These are phyloP conservation scores for Drosophila bunnanda DNA, from an alignment of 2,888 invertebrate species.

Conservation along the genomic window DNA sequence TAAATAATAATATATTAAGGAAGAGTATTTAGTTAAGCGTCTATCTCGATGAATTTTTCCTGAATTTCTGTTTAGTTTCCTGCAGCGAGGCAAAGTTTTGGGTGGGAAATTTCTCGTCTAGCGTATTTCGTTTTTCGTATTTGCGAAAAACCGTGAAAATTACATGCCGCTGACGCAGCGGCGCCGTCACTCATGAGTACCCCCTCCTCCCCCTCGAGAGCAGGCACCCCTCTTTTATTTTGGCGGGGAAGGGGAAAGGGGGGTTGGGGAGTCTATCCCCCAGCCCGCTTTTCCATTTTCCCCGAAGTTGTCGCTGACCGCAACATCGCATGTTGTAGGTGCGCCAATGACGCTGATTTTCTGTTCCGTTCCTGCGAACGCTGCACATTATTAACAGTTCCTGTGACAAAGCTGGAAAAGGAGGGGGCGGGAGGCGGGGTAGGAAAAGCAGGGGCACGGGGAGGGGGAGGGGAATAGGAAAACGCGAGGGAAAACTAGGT, in stretches of 20 bases:
- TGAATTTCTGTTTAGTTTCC: constrained; percentile 18
- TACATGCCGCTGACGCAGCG: constrained; percentile 77
- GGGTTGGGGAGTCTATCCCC: neutral
- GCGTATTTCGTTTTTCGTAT: constrained; percentile 67
- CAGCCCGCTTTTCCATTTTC: constrained; percentile 36
- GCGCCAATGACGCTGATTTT: constrained; percentile 83
- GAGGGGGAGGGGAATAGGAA: neutral
- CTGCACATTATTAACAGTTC: constrained; percentile 81
- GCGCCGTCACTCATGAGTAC: constrained; percentile 69
- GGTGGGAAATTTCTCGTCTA: constrained; percentile 53
- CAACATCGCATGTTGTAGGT: constrained; percentile 83
- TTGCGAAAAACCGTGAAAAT: constrained; percentile 72
- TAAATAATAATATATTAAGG: no score
- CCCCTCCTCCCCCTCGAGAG: neutral
- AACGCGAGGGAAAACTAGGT: constrained; percentile 3
- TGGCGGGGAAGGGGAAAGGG: no score
- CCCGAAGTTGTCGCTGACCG: constrained; percentile 78
- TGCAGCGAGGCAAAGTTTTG: neutral
- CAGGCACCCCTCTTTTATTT: constrained; percentile 25
- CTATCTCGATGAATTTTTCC: neutral
- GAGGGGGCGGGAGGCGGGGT: neutral
- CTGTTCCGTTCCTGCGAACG: constrained; percentile 66
- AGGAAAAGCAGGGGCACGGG: neutral
- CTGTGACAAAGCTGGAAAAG: constrained; percentile 69
- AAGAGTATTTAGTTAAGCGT: neutral